Base-by-base conservation (phyloP, 2,113 vertebrate genomes). In the Datnioides undecimradiatus region DNA sequence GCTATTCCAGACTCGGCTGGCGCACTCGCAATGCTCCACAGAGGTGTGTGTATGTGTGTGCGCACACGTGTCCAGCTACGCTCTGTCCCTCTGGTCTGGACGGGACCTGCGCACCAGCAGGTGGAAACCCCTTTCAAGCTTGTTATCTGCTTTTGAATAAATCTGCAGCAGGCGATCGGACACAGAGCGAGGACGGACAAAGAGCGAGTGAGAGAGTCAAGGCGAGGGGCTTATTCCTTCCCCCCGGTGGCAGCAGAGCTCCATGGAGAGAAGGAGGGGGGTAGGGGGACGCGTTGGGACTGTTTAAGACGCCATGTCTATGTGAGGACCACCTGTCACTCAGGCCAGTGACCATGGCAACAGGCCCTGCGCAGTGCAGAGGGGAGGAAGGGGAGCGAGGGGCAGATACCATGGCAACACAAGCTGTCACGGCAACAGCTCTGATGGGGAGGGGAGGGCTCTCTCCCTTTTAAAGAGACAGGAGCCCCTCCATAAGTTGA, bases 401-500 rank as follows among this genome's bases (percentile, higher is more conserved):
- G 76, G 78, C 87, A 90, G 88, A 87, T 74, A 77, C 93, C 92
- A 94, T 94, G 89, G 94, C 88, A 94, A 95, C 92, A 87, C 84
- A 92, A 91, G 92, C 89, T 88, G 90, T 90, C 76, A 91, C 76
- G 51, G 90, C 88, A 89, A 90, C 87, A 80, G 85, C 75, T 77
- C 77, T 64, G 81, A 83, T 84, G 82, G 80, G 74, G 60, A 52
- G 79, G 79, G 88, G 85, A 78, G 84, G 73, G 81, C 45, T 74
- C 52, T 71, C 64, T 29, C n/a, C 27, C 25, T 36, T 73, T 93
- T 93, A 93, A 92, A 93, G 91, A 76, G 78, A 90, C 83, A 91
- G 86, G 46, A 79, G 72, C 70, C 81, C 80, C 69, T 72, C 51
- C 41, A 54, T 33, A 66, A 79, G 80, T 54, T 59, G 81, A 90